Conservation (phyloP, 92 coral and sea anemone genomes). For the Parazoanthus darwini region DNA sequence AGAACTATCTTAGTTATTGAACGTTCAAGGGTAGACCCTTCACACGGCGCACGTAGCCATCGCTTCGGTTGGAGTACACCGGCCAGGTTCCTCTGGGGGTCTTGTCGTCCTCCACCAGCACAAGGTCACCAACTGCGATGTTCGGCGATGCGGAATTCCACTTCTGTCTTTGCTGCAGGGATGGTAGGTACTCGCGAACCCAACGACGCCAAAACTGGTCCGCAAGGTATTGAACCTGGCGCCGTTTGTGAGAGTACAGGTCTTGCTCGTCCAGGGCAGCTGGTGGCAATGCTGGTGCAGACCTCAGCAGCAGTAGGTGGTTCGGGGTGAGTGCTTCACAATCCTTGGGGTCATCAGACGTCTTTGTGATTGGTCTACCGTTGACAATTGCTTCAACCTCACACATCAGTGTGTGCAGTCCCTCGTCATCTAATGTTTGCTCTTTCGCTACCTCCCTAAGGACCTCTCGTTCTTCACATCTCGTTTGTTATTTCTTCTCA, state of each 20-base stretch:
- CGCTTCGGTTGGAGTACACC: slow-evolving; percentile 50
- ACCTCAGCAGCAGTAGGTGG: slow-evolving; percentile 58
- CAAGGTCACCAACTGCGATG: slow-evolving; percentile 54
- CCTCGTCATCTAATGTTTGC: slow-evolving; percentile 63
- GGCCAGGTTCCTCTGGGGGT: slow-evolving; percentile 55
- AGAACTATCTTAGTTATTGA: too few relatives aligned
- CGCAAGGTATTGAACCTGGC: slow-evolving; percentile 64
- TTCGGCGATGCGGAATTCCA: slow-evolving; percentile 44
- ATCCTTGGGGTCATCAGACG: slow-evolving; percentile 61
- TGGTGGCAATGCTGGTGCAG: slow-evolving; percentile 56
- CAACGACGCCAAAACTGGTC: slow-evolving; percentile 64
- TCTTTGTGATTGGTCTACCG: slow-evolving; percentile 52
- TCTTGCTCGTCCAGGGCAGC: slow-evolving; percentile 49
- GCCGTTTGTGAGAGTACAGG: slow-evolving; percentile 55
- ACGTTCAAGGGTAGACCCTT: slow-evolving; percentile 46
- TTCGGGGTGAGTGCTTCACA: slow-evolving; percentile 61
- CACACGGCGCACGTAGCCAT: slow-evolving; percentile 52
- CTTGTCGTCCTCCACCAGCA: slow-evolving; percentile 52
- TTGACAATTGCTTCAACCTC: slow-evolving; percentile 55
- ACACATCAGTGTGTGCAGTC: slow-evolving; percentile 54
- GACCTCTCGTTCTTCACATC: too few relatives aligned
- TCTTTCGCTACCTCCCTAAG: slow-evolving; percentile 31
- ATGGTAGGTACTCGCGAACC: slow-evolving; percentile 64
- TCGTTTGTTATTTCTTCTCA: too few relatives aligned
- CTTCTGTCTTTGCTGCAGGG: slow-evolving; percentile 58